A percentile compares a stretch with the other conserved stretches of the same genome.
Conservation (phyloP, 2,888 invertebrate species). For the Apeira syringaria region DNA sequence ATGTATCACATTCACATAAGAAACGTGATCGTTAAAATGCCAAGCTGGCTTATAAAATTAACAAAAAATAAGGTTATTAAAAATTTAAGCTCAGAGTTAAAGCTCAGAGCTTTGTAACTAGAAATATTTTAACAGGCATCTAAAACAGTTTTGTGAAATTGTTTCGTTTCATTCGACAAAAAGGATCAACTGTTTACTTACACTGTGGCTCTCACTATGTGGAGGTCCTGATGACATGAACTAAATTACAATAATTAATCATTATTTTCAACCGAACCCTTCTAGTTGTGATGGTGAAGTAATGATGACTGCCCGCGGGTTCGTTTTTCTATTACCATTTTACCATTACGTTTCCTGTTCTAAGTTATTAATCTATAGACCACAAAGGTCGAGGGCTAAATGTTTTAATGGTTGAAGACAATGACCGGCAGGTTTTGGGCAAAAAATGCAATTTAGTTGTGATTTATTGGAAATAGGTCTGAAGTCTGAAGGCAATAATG, state of each 20-base stretch:
- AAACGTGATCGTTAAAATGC: too few species aligned
- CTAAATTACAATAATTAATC: slow-evolving; percentile 79
- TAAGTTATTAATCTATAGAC: slow-evolving; percentile 67
- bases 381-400: slow-evolving; percentile 44
- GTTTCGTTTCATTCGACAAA: too few species aligned
- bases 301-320: slow-evolving; percentile 69
- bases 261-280: slow-evolving; percentile 68
- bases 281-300: slow-evolving; percentile 47
- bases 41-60: too few species aligned
- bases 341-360: slow-evolving; percentile 66
- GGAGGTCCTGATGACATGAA: slow-evolving; percentile 68
- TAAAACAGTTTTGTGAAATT: too few species aligned
- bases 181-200: neutral
- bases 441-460: slow-evolving; percentile 12
- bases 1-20: too few species aligned
- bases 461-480: slow-evolving; percentile 5
- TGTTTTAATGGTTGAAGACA: slow-evolving; percentile 32
- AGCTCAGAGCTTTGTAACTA: too few species aligned
- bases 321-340: slow-evolving; percentile 58
- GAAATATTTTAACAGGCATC: too few species aligned
- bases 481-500: neutral
- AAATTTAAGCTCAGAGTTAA: too few species aligned
- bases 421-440: slow-evolving; percentile 23
- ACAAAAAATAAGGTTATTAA: too few species aligned
- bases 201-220: slow-evolving; percentile 39